Percentiles rank a stretch among this genome's conserved stretches.
Conservation (phyloP, 2,113 vertebrate genomes). For the Pithys albifrons region DNA sequence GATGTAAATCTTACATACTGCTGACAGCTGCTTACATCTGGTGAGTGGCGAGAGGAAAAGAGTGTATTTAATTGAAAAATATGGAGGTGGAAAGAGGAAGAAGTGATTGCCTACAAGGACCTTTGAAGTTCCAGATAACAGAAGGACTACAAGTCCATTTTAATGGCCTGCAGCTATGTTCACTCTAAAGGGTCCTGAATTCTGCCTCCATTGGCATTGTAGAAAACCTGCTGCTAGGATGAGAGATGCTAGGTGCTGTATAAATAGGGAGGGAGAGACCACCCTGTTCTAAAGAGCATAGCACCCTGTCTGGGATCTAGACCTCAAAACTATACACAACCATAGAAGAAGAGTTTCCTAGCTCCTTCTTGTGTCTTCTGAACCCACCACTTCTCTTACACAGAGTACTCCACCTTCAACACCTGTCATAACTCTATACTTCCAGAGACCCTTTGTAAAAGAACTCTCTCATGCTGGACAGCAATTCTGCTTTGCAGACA, state of each 20-base stretch:
- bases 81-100: not conserved
- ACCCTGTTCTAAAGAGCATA: not conserved
- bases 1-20: not conserved
- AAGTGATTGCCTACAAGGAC: not conserved
- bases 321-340: not conserved
- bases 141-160: not conserved
- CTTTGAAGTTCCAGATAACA: not conserved
- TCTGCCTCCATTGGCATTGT: not conserved
- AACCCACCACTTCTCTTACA: not conserved
- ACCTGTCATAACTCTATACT: fast-evolving
- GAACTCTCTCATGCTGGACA: not conserved
- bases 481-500: not conserved
- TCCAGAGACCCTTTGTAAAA: not conserved
- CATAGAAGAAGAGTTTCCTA: not conserved
- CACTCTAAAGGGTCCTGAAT: not conserved
- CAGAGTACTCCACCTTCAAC: not conserved
- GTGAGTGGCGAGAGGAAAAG: not conserved
- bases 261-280: not conserved
- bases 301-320: not conserved
- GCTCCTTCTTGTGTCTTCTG: not conserved
- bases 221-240: not conserved
- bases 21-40: not conserved
- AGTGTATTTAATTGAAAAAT: not conserved
- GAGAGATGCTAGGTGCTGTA: not conserved
- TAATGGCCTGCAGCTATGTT: not conserved